Base-by-base conservation (phyloP, 2,113 vertebrate genomes). In the Festucalex cinctus region DNA sequence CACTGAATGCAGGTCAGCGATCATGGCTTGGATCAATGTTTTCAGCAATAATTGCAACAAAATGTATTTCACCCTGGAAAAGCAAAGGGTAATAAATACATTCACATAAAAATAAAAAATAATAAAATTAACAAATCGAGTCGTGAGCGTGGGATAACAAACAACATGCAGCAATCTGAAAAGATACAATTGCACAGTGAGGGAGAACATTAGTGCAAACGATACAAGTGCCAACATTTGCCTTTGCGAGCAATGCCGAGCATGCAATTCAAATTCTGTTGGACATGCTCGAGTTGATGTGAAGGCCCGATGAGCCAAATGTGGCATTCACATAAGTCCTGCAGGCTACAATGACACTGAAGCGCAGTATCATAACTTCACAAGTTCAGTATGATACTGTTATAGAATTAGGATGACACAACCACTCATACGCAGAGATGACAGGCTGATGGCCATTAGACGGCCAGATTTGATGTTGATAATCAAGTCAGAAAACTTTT, bases 1-100 rank as follows among this genome's bases (percentile, higher is more conserved):
- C 95, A 86, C 93, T 95, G 94, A 97, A 98, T 98, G 96, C 95
- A 97, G 95, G 95, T 98, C 95, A 97, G 94, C 98, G 94, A 85
- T 78, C 94, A 97, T 98, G 95, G 94, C 94, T 95, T 68, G 77
- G 95, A 93, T 94, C 94, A 95, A 95, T 84, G 95, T 93, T 94
- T 72, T 94, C 72, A 95, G 94, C 94, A 95, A 89, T 77, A 93
- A 78, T 92, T 93, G 90, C 26, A 65, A 46, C 93, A 95, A 74
- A 94, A 95, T 94, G 92, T 93, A 93, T 94, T 93, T 85, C 92
- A 95, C 92, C 94, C 94, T 94, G 92, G 93, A 95, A 93, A 94
- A 93, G 94, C 93, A 93, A 92, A 94, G 92, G 88, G 60, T 17
- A 28, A 46, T 49, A 79, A 85, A 93, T 93, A 96, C 93, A 94